Percentiles rank a stretch among this genome's conserved stretches.
phyloP scores from a whole-genome alignment of 1,140 invertebrate genomes.

The Wasmannia auropunctata region DNA sequence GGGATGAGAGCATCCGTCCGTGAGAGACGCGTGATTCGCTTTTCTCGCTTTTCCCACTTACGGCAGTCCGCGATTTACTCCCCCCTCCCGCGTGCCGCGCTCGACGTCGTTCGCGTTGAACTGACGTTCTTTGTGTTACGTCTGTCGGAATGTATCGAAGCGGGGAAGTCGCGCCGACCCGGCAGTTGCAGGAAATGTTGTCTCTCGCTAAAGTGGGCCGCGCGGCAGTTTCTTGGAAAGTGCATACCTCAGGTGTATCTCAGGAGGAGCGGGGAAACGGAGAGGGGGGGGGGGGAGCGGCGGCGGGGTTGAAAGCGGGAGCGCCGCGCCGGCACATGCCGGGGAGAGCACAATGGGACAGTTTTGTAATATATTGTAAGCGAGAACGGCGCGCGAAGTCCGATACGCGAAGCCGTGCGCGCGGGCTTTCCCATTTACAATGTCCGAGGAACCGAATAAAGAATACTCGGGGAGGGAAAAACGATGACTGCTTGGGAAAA shows the following conservation, averaged over 20 bases:
- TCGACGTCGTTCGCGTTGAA: not conserved
- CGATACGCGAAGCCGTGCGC: slow-evolving; percentile 14
- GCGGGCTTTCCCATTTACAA: slow-evolving; percentile 14
- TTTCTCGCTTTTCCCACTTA: slow-evolving; percentile 3
- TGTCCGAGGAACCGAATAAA: slow-evolving; percentile 26
- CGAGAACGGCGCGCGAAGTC: not conserved
- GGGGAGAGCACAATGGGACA: slow-evolving; percentile 20
- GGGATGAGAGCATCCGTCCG: not conserved
- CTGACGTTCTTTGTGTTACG: not conserved
- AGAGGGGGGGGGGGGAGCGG: too few relatives aligned
- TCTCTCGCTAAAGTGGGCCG: slow-evolving; percentile 27
- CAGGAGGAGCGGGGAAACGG: not conserved
- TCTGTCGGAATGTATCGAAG: not conserved
- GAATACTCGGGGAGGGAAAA: slow-evolving; percentile 2
- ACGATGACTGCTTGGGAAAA: not conserved
- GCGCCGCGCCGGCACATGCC: slow-evolving; percentile 19
- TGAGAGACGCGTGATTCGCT: not conserved
- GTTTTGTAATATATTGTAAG: slow-evolving; percentile 31
- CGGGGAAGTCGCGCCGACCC: not conserved
- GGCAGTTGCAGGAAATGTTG: not conserved
- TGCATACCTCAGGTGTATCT: slow-evolving; percentile 41
- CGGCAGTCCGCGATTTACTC: slow-evolving; percentile 8
- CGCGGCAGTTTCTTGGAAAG: slow-evolving; percentile 32
- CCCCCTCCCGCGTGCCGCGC: not conserved
- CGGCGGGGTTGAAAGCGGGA: slow-evolving; percentile 36